Evolutionary conservation across 2,888 invertebrate genomes (phyloP).

Genomic region (Pemphredon lugubris): DNA sequence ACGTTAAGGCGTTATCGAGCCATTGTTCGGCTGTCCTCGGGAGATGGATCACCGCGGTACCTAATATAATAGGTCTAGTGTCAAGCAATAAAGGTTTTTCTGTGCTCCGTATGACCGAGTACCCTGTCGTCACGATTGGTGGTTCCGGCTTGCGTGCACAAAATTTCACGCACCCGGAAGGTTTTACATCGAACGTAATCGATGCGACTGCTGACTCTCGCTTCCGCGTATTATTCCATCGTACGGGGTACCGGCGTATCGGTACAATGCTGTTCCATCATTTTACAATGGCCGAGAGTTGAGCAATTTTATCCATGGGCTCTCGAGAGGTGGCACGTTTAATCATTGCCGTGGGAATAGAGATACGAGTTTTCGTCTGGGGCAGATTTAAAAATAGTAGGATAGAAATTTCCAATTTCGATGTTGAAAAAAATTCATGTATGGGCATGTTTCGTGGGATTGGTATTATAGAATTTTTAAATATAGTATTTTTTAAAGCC

Average conservation of each 20-base stretch:
- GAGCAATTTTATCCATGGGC: no score
- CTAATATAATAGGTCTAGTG: constrained; percentile 75
- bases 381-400: no score
- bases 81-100: constrained; percentile 78
- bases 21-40: constrained; percentile 74
- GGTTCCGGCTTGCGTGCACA: constrained; percentile 43
- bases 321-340: no score
- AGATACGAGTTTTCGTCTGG: no score
- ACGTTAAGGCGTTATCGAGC: constrained; percentile 68
- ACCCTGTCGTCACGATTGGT: constrained; percentile 47
- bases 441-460: no score
- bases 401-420: no score
- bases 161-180: constrained; percentile 52
- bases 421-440: no score
- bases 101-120: constrained; percentile 75
- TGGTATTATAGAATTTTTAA: no score
- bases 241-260: neutral
- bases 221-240: constrained; percentile 1
- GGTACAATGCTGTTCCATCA: neutral
- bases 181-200: neutral
- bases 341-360: no score
- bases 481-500: no score
- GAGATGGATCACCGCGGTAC: constrained; percentile 78
- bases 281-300: no score
- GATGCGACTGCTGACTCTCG: constrained; percentile 2